Evolutionary conservation across 2,113 vertebrate species (phyloP), one percentile per base, ranked within the genome.

Genomic region (Protomyctophum bolini): DNA sequence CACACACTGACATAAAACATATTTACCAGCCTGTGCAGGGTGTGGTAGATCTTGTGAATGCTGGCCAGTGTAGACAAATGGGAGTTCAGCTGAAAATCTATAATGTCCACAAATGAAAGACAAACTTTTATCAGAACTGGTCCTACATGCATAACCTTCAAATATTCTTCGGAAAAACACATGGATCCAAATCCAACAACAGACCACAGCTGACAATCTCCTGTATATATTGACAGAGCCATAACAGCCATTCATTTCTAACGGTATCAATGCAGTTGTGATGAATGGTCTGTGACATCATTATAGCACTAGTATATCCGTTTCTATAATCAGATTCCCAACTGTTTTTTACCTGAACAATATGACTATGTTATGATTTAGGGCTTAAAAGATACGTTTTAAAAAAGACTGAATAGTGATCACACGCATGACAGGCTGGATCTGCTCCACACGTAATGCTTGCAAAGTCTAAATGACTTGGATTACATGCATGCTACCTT

Each of bases 11-110:
- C 33, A 51, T 45, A 66, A 47, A 76, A 59, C 69, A 63, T 87
- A 89, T 92, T 97, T 96, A 98, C 98, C 96, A 99, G 97, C 89
- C 95, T 97, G 94, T 98, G 98, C 91, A 98, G 95, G 79, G 98
- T 98, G 94, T 99, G 97, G 91, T 99, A 98, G 93, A 99, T 98
- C 95, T 97, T 99, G 93, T 99, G 98, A 94, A 99, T 98, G 93
- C 95, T 98, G 92, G 97, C 98, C 96, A 99, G 94, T 86, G 98
- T 98, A 93, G 96, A 97, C 88, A 97, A 96, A 90, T 98, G 96
- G 91, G 98, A 97, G 92, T 96, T 99, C 95, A 98, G 94, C 90
- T 97, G 97, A 94, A 98, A 98, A 94, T 97, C 98, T 96, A 88
- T 15, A 93, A 60, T 51, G 50, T 66, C 33, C 47, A 63, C 59